These are phyloP conservation scores for Brachyrhaphis roseni DNA, from an alignment of 2,797 vertebrate genomes.

Conservation along the genomic window DNA sequence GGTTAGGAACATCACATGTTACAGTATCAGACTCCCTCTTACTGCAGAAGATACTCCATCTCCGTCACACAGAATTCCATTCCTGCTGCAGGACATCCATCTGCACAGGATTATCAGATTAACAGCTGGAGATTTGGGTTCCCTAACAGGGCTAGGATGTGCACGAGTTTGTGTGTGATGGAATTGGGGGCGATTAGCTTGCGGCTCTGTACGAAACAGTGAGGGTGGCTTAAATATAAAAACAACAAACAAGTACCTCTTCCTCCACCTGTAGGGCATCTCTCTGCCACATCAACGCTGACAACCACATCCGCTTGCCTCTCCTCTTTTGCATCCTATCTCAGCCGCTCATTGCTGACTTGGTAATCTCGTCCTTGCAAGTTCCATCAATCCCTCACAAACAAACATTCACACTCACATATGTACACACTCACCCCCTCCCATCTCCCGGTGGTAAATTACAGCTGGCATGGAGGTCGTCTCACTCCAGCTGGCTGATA, in stretches of 20 bases:
- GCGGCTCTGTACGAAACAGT: conserved; percentile 22
- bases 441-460: conserved; percentile 60
- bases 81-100: conserved; percentile 69
- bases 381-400: conserved; percentile 27
- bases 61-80: conserved; percentile 29
- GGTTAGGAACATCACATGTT: conserved; percentile 29
- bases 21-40: conserved; percentile 39
- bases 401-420: conserved; percentile 17
- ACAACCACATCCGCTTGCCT: neutral
- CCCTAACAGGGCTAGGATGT: conserved; percentile 40
- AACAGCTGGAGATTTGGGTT: conserved; percentile 70
- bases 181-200: conserved; percentile 57
- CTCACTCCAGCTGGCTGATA: conserved; percentile 67
- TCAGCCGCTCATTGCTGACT: conserved; percentile 10
- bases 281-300: conserved; percentile 3
- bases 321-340: conserved; percentile 3
- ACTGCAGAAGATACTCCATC: conserved; percentile 43
- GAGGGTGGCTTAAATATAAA: neutral
- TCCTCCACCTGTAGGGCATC: conserved; percentile 24
- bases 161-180: conserved; percentile 23
- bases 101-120: conserved; percentile 83
- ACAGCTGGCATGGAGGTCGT: conserved; percentile 65
- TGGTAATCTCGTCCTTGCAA: conserved; percentile 33
- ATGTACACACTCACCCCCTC: conserved; percentile 19
- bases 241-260: conserved; percentile 4